Base-by-base conservation (phyloP, 2,888 invertebrate genomes). In the Xylota segnis region DNA sequence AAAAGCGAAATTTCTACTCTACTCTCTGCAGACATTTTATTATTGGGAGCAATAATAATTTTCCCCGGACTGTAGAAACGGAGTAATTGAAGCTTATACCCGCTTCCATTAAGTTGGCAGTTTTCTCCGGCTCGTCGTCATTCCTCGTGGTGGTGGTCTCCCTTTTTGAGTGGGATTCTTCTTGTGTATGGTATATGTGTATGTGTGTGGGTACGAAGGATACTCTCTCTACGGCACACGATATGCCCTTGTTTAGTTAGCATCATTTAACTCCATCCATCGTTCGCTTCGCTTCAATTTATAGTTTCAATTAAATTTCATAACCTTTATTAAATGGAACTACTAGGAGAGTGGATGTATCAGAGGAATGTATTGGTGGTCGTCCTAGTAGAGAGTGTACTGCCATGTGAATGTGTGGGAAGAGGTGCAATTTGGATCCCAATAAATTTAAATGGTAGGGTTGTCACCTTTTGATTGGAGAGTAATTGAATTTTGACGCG, bases 301-400 rank as follows among this genome's bases (percentile, higher is more conserved):
- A 79, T 79, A 71, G 78, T 79, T 79, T 79, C 71, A 79, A 71
- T 79, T 79, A 71, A 79, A 65, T 79, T 79, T 79, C 63, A 79
- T 79, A 79, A 65, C 70, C 71, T 61, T 79, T 65, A 71, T 71
- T 71, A 70, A 78, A 78, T 40, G 50, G 40, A 27, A 59, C 59
- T 68, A 16, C 32, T 23, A 50, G 34, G 9, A 47, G 12, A 56
- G 16, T 43, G 43, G 12, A 56, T 43, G 32, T 43, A 32, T 37
- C 27, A 5, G 29, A 23, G 58, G 58, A n/a, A 29, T n/a, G 16
- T 45, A 50, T 50, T 6, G 27, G 16, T 16, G 45, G 45, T 18
- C 45, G 9, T n/a, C n/a, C 9, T 47, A 12, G 7, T 7, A 9
- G 5, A 18, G 16, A 16, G n/a, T 12, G 10, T 66, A 14, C 29